Percentiles rank a stretch among this genome's conserved stretches.
These are phyloP conservation scores for Oegoconia quadripuncta DNA, from an alignment of 2,888 invertebrate genomes.

Conservation along the genomic window DNA sequence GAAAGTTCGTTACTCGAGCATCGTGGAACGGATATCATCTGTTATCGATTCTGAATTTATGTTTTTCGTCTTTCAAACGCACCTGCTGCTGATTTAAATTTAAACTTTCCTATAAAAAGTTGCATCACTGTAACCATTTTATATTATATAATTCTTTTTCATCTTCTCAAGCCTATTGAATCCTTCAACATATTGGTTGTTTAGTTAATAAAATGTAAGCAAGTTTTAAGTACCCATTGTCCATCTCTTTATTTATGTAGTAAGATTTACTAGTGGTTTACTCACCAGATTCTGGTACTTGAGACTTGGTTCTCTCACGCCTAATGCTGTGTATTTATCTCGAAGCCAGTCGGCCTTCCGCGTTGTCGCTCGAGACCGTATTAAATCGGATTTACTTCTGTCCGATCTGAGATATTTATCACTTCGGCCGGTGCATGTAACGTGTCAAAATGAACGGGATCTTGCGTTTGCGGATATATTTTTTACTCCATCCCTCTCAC, in stretches of 20 bases:
- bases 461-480: slow-evolving; percentile 60
- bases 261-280: slow-evolving; percentile 52
- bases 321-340: slow-evolving; percentile 32
- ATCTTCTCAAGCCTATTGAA: slow-evolving; percentile 40
- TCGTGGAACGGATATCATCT: slow-evolving; percentile 64
- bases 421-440: slow-evolving; percentile 55
- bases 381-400: slow-evolving; percentile 44
- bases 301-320: slow-evolving; percentile 53
- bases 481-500: slow-evolving; percentile 46
- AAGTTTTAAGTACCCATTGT: slow-evolving; percentile 50
- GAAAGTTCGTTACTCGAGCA: slow-evolving; percentile 51
- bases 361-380: slow-evolving; percentile 42
- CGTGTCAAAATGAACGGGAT: slow-evolving; percentile 67
- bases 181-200: slow-evolving; percentile 42
- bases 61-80: slow-evolving; percentile 67
- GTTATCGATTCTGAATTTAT: slow-evolving; percentile 70
- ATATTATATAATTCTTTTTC: slow-evolving; percentile 25
- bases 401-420: slow-evolving; percentile 65
- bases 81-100: slow-evolving; percentile 64
- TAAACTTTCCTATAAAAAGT: slow-evolving; percentile 28
- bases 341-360: slow-evolving; percentile 41
- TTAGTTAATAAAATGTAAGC: slow-evolving; percentile 53
- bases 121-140: slow-evolving; percentile 25
- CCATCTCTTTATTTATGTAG: slow-evolving; percentile 36
- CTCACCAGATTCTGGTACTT: slow-evolving; percentile 54